Base-by-base conservation (phyloP, 2,888 invertebrate genomes). In the Ceramica pisi region DNA sequence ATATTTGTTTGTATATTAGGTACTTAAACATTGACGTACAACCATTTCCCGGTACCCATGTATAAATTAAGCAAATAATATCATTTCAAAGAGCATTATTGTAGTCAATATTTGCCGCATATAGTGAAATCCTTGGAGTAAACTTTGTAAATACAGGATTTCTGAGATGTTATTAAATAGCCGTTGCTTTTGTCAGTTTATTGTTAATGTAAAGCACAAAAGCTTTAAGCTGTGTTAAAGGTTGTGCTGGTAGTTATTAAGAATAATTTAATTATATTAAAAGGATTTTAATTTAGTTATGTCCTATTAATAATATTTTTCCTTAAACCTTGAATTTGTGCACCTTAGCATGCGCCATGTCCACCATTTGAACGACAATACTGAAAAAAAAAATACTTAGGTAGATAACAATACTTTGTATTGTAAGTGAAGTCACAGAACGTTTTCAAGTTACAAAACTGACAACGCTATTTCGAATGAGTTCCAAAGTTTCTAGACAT, bases 91-190 rank as follows among this genome's bases (percentile, higher is more conserved):
- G 69, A 71, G 69, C 63, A 44, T 71, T 67, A 65, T 63, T 75
- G 63, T 71, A 41, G 67, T 81, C 59, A 80, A 80, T 84, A 77
- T 85, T 85, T 69, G 71, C 71, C 26, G 67, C 62, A 63, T 61
- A 81, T 71, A 75, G 69, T 50, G 41, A 80, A 67, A 69, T 78
- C 84, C 85, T 86, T 84, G 83, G 63, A 64, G 63, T 57, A 62
- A 82, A 55, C 55, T 83, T 81, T 81, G 76, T 70, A 75, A 87
- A 87, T 81, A 79, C 0, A 46, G 21, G 55, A 31, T 31, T 78
- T 79, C 79, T 67, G 1, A 57, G 71, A 67, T 41, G 23, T 61
- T 55, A 67, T 57, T 67, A 26, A 60, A 23, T 48, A 23, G 44
- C 21, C 19, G 26, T 67, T 48, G 26, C 21, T 59, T 48, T 46